These are phyloP conservation scores for Platycheirus rosarum DNA, from an alignment of 2,888 invertebrate genomes.

Conservation along the genomic window DNA sequence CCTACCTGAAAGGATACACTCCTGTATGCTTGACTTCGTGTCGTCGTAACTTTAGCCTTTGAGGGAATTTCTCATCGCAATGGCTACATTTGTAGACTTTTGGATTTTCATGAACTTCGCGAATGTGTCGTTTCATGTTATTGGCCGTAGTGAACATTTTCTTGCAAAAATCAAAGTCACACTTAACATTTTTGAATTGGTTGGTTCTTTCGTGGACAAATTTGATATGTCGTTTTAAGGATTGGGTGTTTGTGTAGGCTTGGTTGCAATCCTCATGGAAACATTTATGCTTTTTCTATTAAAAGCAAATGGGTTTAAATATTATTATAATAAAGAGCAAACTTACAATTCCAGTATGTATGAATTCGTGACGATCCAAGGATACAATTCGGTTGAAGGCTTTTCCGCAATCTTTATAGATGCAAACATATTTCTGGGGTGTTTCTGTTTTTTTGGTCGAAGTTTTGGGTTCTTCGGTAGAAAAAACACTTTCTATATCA, in stretches of 20 bases:
- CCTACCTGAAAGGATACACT: conserved; percentile 78
- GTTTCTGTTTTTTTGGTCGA: conserved; percentile 16
- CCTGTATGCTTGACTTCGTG: conserved; percentile 85
- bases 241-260: conserved; percentile 85
- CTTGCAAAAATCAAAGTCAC: conserved; percentile 81
- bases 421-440: conserved; percentile 82
- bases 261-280: conserved; percentile 85
- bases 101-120: conserved; percentile 82
- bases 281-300: conserved; percentile 85
- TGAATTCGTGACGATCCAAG: conserved; percentile 84
- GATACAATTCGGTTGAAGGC: conserved; percentile 84
- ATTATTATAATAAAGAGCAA: not conserved
- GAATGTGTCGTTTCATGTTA: conserved; percentile 85
- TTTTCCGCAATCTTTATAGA: conserved; percentile 83
- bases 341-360: conserved; percentile 85
- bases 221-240: conserved; percentile 85
- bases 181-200: conserved; percentile 76
- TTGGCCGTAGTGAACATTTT: conserved; percentile 84
- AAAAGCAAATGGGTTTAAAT: conserved; percentile 40
- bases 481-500: conserved; percentile 78
- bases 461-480: conserved; percentile 74
- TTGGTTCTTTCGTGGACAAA: conserved; percentile 82
- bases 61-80: conserved; percentile 84
- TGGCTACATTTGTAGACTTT: conserved; percentile 83
- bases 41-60: conserved; percentile 84